Percentiles rank a stretch among this genome's conserved stretches.
Conservation (phyloP, 2,888 invertebrate genomes). For the Griposia aprilina region DNA sequence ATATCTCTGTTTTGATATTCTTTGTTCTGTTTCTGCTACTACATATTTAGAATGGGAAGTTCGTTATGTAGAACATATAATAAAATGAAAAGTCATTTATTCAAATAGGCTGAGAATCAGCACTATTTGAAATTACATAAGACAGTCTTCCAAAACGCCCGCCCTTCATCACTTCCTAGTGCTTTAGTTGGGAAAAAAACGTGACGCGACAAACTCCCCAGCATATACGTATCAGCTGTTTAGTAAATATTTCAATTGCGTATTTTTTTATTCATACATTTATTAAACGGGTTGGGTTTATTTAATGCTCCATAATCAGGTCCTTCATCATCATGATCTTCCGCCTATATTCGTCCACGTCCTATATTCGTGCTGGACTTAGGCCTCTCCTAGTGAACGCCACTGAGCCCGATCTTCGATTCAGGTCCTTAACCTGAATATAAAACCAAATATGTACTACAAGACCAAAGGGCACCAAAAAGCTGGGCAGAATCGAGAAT, state of each 20-base stretch:
- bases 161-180: background rate
- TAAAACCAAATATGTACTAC: background rate
- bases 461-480: background rate
- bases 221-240: background rate
- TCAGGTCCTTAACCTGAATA: background rate
- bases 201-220: background rate
- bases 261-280: background rate
- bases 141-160: background rate
- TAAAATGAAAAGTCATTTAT: background rate
- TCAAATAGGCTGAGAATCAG: background rate
- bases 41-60: background rate
- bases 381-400: no score
- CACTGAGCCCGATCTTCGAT: no score
- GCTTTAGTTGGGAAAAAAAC: background rate
- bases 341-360: no score
- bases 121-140: background rate
- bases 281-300: background rate
- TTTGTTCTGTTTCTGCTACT: constrained; percentile 13
- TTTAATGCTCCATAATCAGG: background rate
- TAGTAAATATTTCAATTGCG: background rate
- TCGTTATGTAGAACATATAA: background rate
- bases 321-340: no score
- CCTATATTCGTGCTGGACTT: no score
- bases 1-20: constrained; percentile 25
- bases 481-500: background rate